These are phyloP conservation scores for Bagarius yarrelli DNA, from an alignment of 2,113 vertebrate genomes.

Conservation along the genomic window DNA sequence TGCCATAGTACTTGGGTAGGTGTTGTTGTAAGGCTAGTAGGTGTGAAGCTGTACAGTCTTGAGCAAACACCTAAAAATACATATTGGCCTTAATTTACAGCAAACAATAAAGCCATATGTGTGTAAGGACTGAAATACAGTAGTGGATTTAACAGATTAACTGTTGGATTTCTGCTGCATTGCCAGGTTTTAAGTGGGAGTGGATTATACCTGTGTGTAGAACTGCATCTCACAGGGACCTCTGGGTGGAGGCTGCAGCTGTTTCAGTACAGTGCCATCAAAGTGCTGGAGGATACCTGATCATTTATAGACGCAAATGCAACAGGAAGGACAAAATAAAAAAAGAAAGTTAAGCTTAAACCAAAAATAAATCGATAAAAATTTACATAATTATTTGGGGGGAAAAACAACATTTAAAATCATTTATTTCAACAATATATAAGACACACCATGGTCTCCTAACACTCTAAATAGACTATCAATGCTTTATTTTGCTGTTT, in stretches of 20 bases:
- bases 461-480: too few relatives aligned
- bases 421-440: too few relatives aligned
- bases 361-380: background rate
- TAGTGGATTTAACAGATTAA: background rate
- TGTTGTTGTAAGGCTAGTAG: conserved; percentile 41
- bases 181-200: conserved; percentile 39
- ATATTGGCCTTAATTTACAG: background rate
- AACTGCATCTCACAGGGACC: conserved; percentile 92
- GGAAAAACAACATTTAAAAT: too few relatives aligned
- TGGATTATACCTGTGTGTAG: conserved; percentile 83
- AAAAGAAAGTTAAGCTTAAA: background rate
- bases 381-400: too few relatives aligned
- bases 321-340: background rate
- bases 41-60: conserved; percentile 40
- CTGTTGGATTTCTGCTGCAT: background rate
- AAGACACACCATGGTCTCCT: too few relatives aligned
- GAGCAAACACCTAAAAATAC: conserved; percentile 42
- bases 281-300: conserved; percentile 93
- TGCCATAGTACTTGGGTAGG: conserved; percentile 47
- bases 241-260: conserved; percentile 90
- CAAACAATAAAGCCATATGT: background rate
- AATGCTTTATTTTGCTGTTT: too few relatives aligned
- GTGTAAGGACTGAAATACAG: background rate
- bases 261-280: conserved; percentile 94
- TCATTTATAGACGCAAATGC: background rate